phyloP scores from a whole-genome alignment of 2,888 invertebrate species.

The Pardosa pseudoannulata region DNA sequence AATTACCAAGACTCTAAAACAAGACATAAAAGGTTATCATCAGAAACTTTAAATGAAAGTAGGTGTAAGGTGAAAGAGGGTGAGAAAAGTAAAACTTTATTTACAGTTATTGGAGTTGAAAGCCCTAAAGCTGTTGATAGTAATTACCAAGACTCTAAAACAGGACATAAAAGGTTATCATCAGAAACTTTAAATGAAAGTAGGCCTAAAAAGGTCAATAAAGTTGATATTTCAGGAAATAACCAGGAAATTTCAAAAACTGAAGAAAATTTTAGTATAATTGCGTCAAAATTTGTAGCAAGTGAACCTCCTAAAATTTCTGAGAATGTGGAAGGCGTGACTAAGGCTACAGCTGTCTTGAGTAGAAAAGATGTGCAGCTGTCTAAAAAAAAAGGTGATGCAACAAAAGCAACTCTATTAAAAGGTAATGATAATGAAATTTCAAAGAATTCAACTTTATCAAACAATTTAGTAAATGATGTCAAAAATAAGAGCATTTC shows the following conservation, averaged over 20 bases:
- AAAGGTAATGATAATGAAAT: background rate
- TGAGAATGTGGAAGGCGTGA: background rate
- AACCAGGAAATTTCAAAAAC: too few relatives aligned
- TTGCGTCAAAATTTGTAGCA: too few relatives aligned
- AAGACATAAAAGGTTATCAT: background rate
- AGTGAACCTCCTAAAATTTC: too few relatives aligned
- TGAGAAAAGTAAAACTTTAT: background rate
- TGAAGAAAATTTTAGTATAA: too few relatives aligned
- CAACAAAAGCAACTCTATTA: background rate
- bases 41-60: background rate
- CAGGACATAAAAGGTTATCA: background rate
- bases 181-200: background rate
- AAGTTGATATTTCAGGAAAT: too few relatives aligned
- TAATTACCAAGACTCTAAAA: background rate
- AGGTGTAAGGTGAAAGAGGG: background rate
- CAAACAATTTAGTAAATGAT: background rate
- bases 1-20: background rate
- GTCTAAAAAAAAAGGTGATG: background rate
- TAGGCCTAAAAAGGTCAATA: background rate
- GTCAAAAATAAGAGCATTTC: background rate
- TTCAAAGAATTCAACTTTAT: background rate
- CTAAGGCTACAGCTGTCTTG: background rate
- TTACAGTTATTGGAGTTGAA: background rate
- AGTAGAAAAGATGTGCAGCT: background rate
- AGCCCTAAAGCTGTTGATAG: background rate